Conservation (phyloP, 2,113 vertebrate species). For the Sylvietta virens region DNA sequence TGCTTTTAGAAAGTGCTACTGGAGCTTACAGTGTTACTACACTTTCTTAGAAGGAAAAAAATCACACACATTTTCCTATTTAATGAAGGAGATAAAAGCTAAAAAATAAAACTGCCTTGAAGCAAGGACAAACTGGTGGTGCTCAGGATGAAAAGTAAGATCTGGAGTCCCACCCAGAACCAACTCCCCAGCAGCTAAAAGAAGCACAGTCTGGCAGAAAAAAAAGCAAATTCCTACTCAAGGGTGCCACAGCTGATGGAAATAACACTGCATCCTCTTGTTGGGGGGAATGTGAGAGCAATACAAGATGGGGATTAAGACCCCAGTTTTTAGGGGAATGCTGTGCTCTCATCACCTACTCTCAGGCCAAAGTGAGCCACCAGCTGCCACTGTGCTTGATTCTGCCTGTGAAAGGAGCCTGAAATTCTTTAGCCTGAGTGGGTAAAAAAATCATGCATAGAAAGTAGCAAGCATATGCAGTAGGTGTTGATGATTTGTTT, state of each 20-base stretch:
- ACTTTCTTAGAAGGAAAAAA: neutral
- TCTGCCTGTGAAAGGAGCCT: neutral
- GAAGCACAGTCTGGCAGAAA: neutral
- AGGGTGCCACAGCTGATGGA: neutral
- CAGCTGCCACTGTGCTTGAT: neutral
- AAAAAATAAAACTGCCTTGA: neutral
- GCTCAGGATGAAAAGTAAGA: neutral
- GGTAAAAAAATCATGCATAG: rapidly evolving
- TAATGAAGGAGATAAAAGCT: neutral
- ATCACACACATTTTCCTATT: neutral
- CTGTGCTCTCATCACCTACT: neutral
- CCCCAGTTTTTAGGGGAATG: neutral
- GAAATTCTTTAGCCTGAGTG: neutral
- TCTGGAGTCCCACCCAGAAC: neutral
- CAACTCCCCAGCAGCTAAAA: neutral
- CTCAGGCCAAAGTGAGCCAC: neutral
- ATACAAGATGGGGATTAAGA: neutral
- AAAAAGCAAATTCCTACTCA: neutral
- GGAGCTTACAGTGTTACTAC: neutral
- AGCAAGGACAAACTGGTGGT: neutral
- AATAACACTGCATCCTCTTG: neutral
- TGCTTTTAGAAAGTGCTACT: neutral
- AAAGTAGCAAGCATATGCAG: neutral
- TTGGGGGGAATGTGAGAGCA: rapidly evolving
- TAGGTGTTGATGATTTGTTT: neutral